A percentile compares a stretch with the other conserved stretches of the same genome.
Evolutionary conservation across 1,140 invertebrate species (phyloP).

Genomic region (Teleopsis dalmanni): DNA sequence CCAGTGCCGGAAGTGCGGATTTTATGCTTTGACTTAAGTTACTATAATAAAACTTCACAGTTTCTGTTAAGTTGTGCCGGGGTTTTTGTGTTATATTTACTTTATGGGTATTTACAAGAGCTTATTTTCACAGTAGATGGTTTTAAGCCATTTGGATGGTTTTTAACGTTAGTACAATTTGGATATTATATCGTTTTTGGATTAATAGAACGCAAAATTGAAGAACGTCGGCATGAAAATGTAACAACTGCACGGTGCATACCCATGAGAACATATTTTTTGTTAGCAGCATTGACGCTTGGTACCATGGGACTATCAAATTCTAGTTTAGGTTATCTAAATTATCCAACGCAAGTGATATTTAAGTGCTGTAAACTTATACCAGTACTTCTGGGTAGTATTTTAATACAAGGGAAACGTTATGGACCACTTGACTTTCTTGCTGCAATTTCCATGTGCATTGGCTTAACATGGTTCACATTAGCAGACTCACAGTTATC

Average conservation of each 20-base stretch:
- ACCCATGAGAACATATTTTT: slow-evolving; percentile 69
- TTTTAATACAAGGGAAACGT: slow-evolving; percentile 84
- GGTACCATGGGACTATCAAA: slow-evolving; percentile 96
- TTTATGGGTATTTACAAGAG: slow-evolving; percentile 92
- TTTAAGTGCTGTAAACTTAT: slow-evolving; percentile 96
- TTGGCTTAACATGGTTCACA: slow-evolving; percentile 87
- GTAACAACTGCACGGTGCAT: slow-evolving; percentile 54
- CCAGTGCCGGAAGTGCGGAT: slow-evolving; percentile 54
- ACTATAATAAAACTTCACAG: slow-evolving; percentile 58
- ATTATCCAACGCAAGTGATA: slow-evolving; percentile 91
- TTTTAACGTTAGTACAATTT: slow-evolving; percentile 89
- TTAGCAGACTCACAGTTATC: slow-evolving; percentile 84
- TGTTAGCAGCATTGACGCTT: slow-evolving; percentile 79
- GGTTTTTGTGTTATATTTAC: slow-evolving; percentile 80
- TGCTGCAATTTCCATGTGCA: slow-evolving; percentile 79
- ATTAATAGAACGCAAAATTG: slow-evolving; percentile 62
- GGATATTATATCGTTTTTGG: slow-evolving; percentile 77
- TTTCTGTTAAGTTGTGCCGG: slow-evolving; percentile 68
- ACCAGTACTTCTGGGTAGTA: slow-evolving; percentile 86
- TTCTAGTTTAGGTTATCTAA: slow-evolving; percentile 87
- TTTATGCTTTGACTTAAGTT: slow-evolving; percentile 65
- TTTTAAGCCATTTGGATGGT: slow-evolving; percentile 85
- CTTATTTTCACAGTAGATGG: slow-evolving; percentile 83
- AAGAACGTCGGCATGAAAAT: slow-evolving; percentile 47
- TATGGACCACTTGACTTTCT: slow-evolving; percentile 77